phyloP scores from a whole-genome alignment of 1,140 invertebrate species.

The Nephotettix cincticeps region DNA sequence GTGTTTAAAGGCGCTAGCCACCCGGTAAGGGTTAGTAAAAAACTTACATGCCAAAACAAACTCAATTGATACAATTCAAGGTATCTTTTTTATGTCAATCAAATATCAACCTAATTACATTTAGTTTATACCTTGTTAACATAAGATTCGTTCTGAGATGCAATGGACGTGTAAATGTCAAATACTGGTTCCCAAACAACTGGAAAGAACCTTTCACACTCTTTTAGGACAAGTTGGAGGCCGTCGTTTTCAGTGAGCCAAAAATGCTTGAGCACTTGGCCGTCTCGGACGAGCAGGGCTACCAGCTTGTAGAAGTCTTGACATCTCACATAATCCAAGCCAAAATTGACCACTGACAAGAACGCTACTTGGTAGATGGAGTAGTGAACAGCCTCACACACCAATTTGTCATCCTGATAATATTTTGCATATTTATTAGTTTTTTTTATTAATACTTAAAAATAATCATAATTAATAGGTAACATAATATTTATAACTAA shows the following conservation, averaged over 20 bases:
- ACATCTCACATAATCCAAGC: conserved; percentile 9
- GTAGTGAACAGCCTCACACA: neutral
- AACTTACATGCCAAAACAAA: too few relatives aligned
- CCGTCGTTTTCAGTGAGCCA: conserved; percentile 6
- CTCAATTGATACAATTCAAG: too few relatives aligned
- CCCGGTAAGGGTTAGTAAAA: too few relatives aligned
- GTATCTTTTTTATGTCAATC: too few relatives aligned
- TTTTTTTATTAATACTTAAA: too few relatives aligned
- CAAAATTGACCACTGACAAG: neutral
- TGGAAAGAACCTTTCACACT: conserved; percentile 7
- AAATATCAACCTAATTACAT: too few relatives aligned
- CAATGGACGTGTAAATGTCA: conserved; percentile 1
- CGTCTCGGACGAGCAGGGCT: neutral
- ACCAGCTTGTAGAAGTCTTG: neutral
- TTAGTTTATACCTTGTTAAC: conserved; percentile 11
- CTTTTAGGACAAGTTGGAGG: conserved; percentile 1
- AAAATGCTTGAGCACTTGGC: neutral
- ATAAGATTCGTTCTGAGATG: neutral
- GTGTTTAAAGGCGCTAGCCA: too few relatives aligned
- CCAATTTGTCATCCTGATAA: conserved; percentile 5
- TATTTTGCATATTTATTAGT: too few relatives aligned
- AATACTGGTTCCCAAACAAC: neutral
- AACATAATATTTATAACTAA: too few relatives aligned
- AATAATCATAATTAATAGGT: too few relatives aligned
- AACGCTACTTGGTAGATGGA: conserved; percentile 8